phyloP scores from a whole-genome alignment of 2,888 invertebrate species.

The Caenorhabditis parvicauda region DNA sequence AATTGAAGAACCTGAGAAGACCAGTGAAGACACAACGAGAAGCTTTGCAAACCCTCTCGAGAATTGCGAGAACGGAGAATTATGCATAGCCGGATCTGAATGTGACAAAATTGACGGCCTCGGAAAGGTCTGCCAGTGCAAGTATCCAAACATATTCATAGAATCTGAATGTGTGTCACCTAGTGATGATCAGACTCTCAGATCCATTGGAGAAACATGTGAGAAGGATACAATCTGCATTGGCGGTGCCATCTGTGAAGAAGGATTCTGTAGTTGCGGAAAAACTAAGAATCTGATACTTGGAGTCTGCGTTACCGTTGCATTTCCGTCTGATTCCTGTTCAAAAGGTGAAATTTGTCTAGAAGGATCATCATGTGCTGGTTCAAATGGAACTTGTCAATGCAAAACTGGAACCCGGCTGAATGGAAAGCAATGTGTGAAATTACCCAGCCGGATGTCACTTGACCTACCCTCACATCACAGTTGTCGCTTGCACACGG shows the following conservation, averaged over 20 bases:
- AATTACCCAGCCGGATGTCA: too few species aligned
- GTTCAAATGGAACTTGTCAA: constrained; percentile 29
- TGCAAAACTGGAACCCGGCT: constrained; percentile 22
- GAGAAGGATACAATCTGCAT: constrained; percentile 40
- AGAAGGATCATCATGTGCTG: constrained; percentile 42
- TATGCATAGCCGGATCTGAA: constrained; percentile 45
- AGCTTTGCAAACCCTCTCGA: constrained; percentile 37
- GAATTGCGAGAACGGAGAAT: constrained; percentile 43
- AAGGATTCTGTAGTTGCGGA: constrained; percentile 36
- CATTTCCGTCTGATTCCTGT: constrained; percentile 51
- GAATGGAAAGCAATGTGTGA: constrained; percentile 7
- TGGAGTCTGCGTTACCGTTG: constrained; percentile 45
- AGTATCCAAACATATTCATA: constrained; percentile 26
- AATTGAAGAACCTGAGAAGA: background rate
- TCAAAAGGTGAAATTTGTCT: constrained; percentile 53
- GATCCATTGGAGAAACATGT: constrained; percentile 36
- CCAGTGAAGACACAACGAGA: constrained; percentile 6
- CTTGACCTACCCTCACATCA: too few species aligned
- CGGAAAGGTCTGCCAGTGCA: constrained; percentile 53
- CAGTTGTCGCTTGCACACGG: too few species aligned
- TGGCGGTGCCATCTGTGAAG: constrained; percentile 40
- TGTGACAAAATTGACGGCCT: constrained; percentile 42
- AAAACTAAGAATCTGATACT: constrained; percentile 32
- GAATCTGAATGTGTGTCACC: constrained; percentile 38
- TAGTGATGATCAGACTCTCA: constrained; percentile 23